Conservation (phyloP, 2,888 invertebrate genomes). For the Idaea dimidiata region DNA sequence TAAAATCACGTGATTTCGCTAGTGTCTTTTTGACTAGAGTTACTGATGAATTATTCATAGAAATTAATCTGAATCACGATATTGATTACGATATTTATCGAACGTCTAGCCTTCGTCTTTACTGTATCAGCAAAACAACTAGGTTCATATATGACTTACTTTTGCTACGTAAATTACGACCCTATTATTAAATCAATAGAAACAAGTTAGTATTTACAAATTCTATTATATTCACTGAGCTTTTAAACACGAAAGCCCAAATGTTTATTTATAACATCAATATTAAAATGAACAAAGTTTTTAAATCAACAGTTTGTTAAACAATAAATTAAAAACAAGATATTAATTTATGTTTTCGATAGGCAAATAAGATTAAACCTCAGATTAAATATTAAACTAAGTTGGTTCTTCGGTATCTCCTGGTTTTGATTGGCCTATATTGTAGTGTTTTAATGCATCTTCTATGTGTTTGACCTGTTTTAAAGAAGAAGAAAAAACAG, state of each 20-base stretch:
- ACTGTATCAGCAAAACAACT: neutral
- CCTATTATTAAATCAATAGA: neutral
- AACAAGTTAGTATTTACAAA: neutral
- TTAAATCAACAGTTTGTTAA: slow-evolving; percentile 45
- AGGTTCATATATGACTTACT: neutral
- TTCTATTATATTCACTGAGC: neutral
- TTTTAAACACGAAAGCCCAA: slow-evolving; percentile 4
- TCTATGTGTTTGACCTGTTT: slow-evolving; percentile 83
- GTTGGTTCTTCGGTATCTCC: slow-evolving; percentile 60
- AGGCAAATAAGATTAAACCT: slow-evolving; percentile 10
- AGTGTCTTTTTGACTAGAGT: too few relatives aligned
- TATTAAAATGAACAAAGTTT: slow-evolving; percentile 50
- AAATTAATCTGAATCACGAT: neutral
- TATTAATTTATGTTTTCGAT: slow-evolving; percentile 7
- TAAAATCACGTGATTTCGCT: too few relatives aligned
- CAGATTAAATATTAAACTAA: slow-evolving; percentile 39
- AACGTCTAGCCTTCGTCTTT: neutral
- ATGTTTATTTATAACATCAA: slow-evolving; percentile 42
- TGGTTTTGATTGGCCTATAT: slow-evolving; percentile 74
- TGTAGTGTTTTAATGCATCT: slow-evolving; percentile 83
- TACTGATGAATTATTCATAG: too few relatives aligned
- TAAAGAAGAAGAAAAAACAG: neutral
- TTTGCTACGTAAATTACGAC: neutral
- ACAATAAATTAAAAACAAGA: slow-evolving; percentile 37
- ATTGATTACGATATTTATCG: neutral